These are phyloP conservation scores for Platyscapa corneri DNA, from an alignment of 1,140 invertebrate species.

Conservation along the genomic window DNA sequence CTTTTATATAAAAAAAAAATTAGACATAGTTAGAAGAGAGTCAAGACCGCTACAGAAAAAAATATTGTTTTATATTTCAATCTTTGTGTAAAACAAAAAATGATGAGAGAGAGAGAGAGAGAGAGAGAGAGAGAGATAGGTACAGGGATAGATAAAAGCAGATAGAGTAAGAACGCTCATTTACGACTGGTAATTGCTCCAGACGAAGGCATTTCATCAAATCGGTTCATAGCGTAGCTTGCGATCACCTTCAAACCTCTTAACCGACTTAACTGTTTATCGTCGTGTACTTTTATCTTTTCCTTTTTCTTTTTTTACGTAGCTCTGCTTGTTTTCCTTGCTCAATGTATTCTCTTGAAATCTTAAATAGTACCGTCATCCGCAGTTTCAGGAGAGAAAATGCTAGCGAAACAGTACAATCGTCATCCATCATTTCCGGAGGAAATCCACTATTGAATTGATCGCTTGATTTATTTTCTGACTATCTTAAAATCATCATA, in stretches of 20 bases:
- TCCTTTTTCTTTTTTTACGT: neutral
- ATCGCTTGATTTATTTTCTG: neutral
- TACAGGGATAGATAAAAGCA: constrained; percentile 57
- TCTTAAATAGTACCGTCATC: too few relatives aligned
- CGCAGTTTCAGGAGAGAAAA: too few relatives aligned
- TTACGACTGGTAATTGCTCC: constrained; percentile 69
- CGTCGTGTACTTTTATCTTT: neutral
- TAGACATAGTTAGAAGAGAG: too few relatives aligned
- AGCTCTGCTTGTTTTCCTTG: neutral
- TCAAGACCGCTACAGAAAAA: too few relatives aligned
- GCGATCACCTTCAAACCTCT: neutral
- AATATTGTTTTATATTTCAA: constrained; percentile 66
- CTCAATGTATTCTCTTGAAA: too few relatives aligned
- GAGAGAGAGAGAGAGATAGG: constrained; percentile 30
- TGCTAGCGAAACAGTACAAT: neutral
- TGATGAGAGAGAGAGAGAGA: constrained; percentile 22
- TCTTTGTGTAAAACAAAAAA: constrained; percentile 54
- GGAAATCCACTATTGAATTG: neutral
- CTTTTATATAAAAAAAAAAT: neutral
- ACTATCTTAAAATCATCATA: too few relatives aligned
- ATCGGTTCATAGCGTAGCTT: constrained; percentile 60
- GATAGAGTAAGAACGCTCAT: too few relatives aligned
- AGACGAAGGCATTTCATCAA: constrained; percentile 61
- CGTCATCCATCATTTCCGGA: constrained; percentile 34
- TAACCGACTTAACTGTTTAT: neutral